Evolutionary conservation across 2,113 vertebrate species (phyloP), one percentile per base, ranked within the genome.

Genomic region (Protomyctophum bolini): DNA sequence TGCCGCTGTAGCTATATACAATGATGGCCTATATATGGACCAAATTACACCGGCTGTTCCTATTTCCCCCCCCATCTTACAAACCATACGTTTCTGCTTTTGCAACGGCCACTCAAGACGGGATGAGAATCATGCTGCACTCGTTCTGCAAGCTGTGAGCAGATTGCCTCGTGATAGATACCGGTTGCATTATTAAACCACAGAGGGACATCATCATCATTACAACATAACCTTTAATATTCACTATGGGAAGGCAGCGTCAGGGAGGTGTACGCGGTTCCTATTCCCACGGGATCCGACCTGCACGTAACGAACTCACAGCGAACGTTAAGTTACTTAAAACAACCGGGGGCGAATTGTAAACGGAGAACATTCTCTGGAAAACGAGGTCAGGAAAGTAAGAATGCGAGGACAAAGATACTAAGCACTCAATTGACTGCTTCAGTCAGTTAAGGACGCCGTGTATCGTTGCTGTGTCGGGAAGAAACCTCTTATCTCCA

Each of bases 21-120:
- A 41, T 69, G 50, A 83, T 41, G 5, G 73, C 55, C 55, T 80
- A 78, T n/a, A n/a, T n/a, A n/a, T 86, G 83, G 70, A 89, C 65
- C 68, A 86, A 86, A 91, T 88, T 79, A 79, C 76, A 75, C 75
- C 82, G 80, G 73, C 82, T 72, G 63, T 11, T 1, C 82, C 84
- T 87, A 68, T 58, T 84, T 41, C 4, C 33, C 71, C 79, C 11
- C 71, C 79, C 11, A 48, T 85, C 73, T 83, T 82, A 72, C 73
- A 86, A 89, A 87, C 82, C 77, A 77, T 79, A 78, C 70, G 77
- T 81, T 74, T 58, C 73, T 61, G 70, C 65, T 66, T 69, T 50
- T 70, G 79, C 59, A 59, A 46, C 61, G 28, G 2, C 59, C 77
- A 86, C 81, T 90, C 58, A 60, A 75, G 49, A 61, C 62, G 15